Evolutionary conservation across 2,888 invertebrate species (phyloP).

Genomic region (Xestobium rufovillosum): DNA sequence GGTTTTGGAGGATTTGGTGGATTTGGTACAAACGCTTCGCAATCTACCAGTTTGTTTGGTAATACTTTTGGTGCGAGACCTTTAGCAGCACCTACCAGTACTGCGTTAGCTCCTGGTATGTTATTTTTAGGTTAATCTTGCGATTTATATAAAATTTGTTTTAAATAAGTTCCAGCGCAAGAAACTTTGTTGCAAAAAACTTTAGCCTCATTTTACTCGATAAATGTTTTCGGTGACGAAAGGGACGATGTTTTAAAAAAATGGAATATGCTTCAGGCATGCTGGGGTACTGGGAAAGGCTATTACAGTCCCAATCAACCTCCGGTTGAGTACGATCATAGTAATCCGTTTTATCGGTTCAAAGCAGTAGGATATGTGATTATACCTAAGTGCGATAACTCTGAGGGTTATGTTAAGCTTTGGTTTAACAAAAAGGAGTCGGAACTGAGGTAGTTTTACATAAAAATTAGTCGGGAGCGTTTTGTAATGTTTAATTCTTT

Average conservation of each 20-base stretch:
- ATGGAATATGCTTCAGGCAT: constrained; percentile 91
- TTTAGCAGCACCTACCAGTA: constrained; percentile 35
- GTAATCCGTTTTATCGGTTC: constrained; percentile 88
- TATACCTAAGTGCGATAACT: constrained; percentile 78
- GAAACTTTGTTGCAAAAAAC: constrained; percentile 37
- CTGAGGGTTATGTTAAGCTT: constrained; percentile 83
- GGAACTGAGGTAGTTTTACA: constrained; percentile 60
- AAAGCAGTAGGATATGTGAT: constrained; percentile 92
- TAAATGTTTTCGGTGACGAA: constrained; percentile 86
- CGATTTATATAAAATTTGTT: not conserved
- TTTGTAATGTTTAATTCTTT: constrained; percentile 27
- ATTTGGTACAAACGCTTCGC: constrained; percentile 36
- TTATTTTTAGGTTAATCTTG: constrained; percentile 3
- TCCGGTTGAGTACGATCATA: constrained; percentile 75
- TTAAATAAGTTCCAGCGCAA: constrained; percentile 17
- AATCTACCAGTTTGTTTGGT: constrained; percentile 31
- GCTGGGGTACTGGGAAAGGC: constrained; percentile 79
- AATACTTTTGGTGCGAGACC: constrained; percentile 39
- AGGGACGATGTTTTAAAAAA: constrained; percentile 86
- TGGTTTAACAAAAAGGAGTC: constrained; percentile 73
- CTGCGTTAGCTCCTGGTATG: constrained; percentile 8
- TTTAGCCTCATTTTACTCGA: constrained; percentile 44
- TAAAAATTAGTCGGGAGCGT: constrained; percentile 7
- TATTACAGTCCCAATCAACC: constrained; percentile 71
- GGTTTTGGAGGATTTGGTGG: constrained; percentile 43